These are phyloP conservation scores for Drosophila subpulchrella DNA, from an alignment of 1,140 invertebrate genomes.

Conservation along the genomic window DNA sequence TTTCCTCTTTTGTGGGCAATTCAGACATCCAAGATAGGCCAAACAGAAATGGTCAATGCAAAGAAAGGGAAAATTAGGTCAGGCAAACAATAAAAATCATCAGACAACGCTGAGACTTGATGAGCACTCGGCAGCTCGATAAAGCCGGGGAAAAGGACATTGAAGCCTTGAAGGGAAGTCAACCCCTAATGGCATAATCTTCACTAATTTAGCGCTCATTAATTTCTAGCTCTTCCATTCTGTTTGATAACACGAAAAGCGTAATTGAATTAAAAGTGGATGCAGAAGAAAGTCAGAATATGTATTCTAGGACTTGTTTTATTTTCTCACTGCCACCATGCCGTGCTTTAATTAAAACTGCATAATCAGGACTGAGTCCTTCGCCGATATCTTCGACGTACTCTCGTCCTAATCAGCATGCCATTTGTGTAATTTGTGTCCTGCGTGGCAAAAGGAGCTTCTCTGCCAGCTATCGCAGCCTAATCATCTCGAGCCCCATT, in stretches of 20 bases:
- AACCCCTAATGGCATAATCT: slow-evolving; percentile 81
- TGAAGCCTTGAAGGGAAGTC: slow-evolving; percentile 6
- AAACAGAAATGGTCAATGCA: slow-evolving; percentile 16
- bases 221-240: slow-evolving; percentile 67
- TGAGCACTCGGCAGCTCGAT: slow-evolving; percentile 47
- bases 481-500: slow-evolving; percentile 55
- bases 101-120: slow-evolving; percentile 71
- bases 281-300: slow-evolving; percentile 22
- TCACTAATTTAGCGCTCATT: slow-evolving; percentile 83
- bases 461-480: slow-evolving; percentile 45
- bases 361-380: slow-evolving; percentile 48
- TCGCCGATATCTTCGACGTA: slow-evolving; percentile 31
- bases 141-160: slow-evolving; percentile 45
- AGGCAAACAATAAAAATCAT: slow-evolving; percentile 82
- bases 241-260: slow-evolving; percentile 59
- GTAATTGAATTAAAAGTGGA: slow-evolving; percentile 83
- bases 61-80: slow-evolving; percentile 68
- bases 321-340: slow-evolving; percentile 1
- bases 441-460: slow-evolving; percentile 6
- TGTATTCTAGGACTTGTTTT: slow-evolving; percentile 3
- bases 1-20: slow-evolving; percentile 54
- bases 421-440: slow-evolving; percentile 67
- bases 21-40: slow-evolving; percentile 50
- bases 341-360: slow-evolving; percentile 69
- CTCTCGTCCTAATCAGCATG: slow-evolving; percentile 69